Percentiles rank a stretch among this genome's conserved stretches.
Evolutionary conservation across 1,140 invertebrate genomes (phyloP).

Genomic region (Armadillidium nasatum): DNA sequence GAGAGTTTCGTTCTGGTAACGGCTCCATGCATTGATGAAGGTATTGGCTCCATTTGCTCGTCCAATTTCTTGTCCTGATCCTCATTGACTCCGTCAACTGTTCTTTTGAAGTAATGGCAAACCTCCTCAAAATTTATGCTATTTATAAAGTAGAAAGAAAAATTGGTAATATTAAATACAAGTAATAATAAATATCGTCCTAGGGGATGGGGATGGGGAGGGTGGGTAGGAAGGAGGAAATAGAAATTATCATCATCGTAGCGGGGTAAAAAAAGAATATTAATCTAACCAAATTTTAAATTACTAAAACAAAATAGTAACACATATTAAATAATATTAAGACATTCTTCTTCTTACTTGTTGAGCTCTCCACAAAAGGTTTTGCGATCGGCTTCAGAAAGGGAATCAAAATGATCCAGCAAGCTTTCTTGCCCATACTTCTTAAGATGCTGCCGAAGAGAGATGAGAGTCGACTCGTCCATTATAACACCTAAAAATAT

Average conservation of each 20-base stretch:
- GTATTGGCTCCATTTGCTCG: slow-evolving; percentile 75
- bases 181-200: no score
- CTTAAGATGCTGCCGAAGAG: slow-evolving; percentile 46
- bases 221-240: no score
- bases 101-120: slow-evolving; percentile 61
- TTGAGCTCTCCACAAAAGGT: slow-evolving; percentile 33
- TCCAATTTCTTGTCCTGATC: slow-evolving; percentile 65
- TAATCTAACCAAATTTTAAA: background rate
- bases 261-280: background rate
- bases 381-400: slow-evolving; percentile 61
- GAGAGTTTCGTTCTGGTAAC: slow-evolving; percentile 56
- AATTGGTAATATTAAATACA: no score
- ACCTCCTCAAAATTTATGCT: slow-evolving; percentile 62
- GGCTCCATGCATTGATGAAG: slow-evolving; percentile 67
- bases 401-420: slow-evolving; percentile 72
- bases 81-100: slow-evolving; percentile 57
- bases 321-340: background rate
- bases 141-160: no score
- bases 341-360: slow-evolving; percentile 30
- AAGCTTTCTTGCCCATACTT: slow-evolving; percentile 71
- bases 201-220: no score
- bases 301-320: background rate
- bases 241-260: background rate
- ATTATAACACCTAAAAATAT: slow-evolving; percentile 43
- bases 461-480: slow-evolving; percentile 49